phyloP scores from a whole-genome alignment of 2,888 invertebrate genomes.

The Andrena fulva region DNA sequence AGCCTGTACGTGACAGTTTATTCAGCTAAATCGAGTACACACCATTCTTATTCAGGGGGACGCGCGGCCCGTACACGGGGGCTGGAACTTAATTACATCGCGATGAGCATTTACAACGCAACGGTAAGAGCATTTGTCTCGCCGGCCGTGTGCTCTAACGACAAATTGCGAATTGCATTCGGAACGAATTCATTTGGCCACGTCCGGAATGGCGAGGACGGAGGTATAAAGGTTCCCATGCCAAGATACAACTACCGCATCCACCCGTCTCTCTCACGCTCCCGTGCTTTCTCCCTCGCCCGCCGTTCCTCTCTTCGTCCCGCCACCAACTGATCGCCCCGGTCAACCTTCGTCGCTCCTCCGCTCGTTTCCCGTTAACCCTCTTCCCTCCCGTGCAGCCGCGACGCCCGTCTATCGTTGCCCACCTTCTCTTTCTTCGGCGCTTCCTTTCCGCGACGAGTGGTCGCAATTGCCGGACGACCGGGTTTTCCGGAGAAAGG shows the following conservation, averaged over 20 bases:
- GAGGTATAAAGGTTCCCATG: constrained; percentile 67
- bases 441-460: constrained; percentile 63
- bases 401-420: constrained; percentile 22
- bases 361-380: too few relatives aligned
- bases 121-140: constrained; percentile 62
- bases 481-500: constrained; percentile 73
- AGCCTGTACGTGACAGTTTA: constrained; percentile 55
- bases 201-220: constrained; percentile 66
- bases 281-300: constrained; percentile 1
- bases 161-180: constrained; percentile 74
- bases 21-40: constrained; percentile 51
- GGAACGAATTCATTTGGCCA: constrained; percentile 71
- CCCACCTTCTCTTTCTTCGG: constrained; percentile 47
- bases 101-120: constrained; percentile 62
- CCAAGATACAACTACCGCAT: constrained; percentile 53
- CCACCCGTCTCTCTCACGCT: constrained; percentile 11
- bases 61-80: constrained; percentile 32
- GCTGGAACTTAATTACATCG: constrained; percentile 55
- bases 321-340: neutral
- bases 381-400: neutral
- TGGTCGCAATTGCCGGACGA: constrained; percentile 64
- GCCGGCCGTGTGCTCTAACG: constrained; percentile 60
- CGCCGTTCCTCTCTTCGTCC: neutral
- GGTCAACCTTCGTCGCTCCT: too few relatives aligned
- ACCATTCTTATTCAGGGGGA: constrained; percentile 54